Conservation (phyloP, 2,888 invertebrate genomes). For the Emesis furor region DNA sequence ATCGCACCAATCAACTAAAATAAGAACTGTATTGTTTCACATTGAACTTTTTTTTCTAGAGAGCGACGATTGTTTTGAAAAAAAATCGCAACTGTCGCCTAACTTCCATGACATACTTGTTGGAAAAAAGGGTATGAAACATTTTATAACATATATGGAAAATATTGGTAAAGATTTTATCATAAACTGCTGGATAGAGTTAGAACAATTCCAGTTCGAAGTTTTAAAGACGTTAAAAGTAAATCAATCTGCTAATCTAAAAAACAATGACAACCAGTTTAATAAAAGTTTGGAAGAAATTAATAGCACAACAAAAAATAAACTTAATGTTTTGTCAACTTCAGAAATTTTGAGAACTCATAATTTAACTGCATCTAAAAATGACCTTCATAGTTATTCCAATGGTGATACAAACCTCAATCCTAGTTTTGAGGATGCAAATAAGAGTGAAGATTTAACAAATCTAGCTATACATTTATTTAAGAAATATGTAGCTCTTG, state of each 20-base stretch:
- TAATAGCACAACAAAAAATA: constrained; percentile 73
- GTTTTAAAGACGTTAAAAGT: constrained; percentile 69
- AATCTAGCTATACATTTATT: constrained; percentile 95
- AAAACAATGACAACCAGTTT: constrained; percentile 82
- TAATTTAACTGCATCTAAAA: constrained; percentile 77
- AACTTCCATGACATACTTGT: constrained; percentile 95
- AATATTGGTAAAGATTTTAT: constrained; percentile 93
- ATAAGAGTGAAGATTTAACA: constrained; percentile 81
- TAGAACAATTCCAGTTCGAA: constrained; percentile 93
- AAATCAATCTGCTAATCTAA: constrained; percentile 77
- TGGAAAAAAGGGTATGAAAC: constrained; percentile 96
- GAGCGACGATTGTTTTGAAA: constrained; percentile 84
- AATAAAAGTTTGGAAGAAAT: constrained; percentile 84
- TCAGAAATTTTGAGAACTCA: constrained; percentile 80
- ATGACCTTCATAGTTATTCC: constrained; percentile 83
- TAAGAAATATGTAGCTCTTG: constrained; percentile 95
- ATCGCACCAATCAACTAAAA: not conserved
- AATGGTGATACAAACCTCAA: constrained; percentile 83
- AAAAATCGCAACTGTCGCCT: constrained; percentile 94
- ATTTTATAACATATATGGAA: constrained; percentile 97
- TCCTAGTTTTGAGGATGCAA: constrained; percentile 70
- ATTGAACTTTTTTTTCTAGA: constrained; percentile 81
- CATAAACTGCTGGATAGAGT: constrained; percentile 95
- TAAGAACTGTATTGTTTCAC: not conserved
- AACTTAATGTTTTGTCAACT: constrained; percentile 77